A percentile compares a stretch with the other conserved stretches of the same genome.
Evolutionary conservation across 2,888 invertebrate species (phyloP).

Genomic region (Eretmocerus hayati): DNA sequence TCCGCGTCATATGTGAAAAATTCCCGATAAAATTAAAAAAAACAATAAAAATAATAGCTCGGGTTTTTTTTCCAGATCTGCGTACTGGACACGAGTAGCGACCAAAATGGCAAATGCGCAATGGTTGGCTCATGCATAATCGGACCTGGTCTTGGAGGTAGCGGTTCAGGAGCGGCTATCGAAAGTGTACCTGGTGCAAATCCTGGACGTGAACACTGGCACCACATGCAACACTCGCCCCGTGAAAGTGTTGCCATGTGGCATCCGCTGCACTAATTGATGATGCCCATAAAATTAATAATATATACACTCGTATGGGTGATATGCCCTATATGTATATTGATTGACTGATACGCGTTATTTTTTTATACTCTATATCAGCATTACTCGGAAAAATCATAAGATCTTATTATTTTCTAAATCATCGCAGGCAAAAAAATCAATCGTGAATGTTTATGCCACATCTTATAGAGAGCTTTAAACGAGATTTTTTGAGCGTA

Average conservation of each 20-base stretch:
- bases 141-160: conserved; percentile 49
- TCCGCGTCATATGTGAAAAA: too few relatives aligned
- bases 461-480: too few relatives aligned
- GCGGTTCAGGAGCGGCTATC: neutral
- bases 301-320: too few relatives aligned
- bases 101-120: conserved; percentile 56
- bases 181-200: conserved; percentile 42
- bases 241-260: conserved; percentile 85
- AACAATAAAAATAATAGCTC: neutral
- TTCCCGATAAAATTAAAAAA: too few relatives aligned
- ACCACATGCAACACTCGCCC: conserved; percentile 79
- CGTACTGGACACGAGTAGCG: conserved; percentile 57
- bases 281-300: neutral
- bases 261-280: conserved; percentile 60
- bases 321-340: too few relatives aligned
- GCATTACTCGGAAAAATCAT: too few relatives aligned
- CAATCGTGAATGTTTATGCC: too few relatives aligned
- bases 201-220: conserved; percentile 77
- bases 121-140: conserved; percentile 67
- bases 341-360: too few relatives aligned
- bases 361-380: too few relatives aligned
- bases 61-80: conserved; percentile 51
- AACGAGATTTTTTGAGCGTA: too few relatives aligned
- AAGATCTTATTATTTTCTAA: too few relatives aligned
- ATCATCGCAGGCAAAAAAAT: too few relatives aligned